Evolutionary conservation across 2,888 invertebrate species (phyloP), one percentile per base, ranked within the genome.

Genomic region (Metellina segmentata): DNA sequence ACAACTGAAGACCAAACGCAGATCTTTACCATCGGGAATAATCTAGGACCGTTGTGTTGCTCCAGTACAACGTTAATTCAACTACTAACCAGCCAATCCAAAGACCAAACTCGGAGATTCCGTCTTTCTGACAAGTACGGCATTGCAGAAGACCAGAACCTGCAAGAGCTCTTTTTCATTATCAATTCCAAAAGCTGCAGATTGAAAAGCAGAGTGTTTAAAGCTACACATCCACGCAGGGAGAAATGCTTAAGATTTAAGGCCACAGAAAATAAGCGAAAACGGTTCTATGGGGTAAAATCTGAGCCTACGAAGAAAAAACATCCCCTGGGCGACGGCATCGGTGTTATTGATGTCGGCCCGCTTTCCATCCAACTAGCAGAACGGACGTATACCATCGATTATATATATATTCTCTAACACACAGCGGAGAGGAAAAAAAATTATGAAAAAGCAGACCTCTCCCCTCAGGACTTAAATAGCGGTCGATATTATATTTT

Each of bases 401-500:
- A 86, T 86, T 86, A 86, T 78, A 78, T 86, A 81, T 87, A 72
- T 72, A 77, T 77, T 9, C 77, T 53, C 69, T 16, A 74, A 34
- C 74, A 72, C 82, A 49, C 13, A 74, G 53, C 11, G 51, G 70
- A 72, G 11, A 85, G 13, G 7, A 61, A 85, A 69, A 70, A 86
- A 85, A 81, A n/a, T 48, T 19, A 20, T 16, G n/a, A 77, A 78
- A 61, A 85, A 75, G n/a, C 48, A 16, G 20, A 48, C 81, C 48
- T 78, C 34, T 53, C 79, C 52, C 71, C 79, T 74, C 52, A n/a
- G 49, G 74, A 49, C 72, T 53, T 48, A 88, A 88, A 79, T 75
- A 85, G 51, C 74, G 72, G 88, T 88, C 88, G 81, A 88, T 88
- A 88, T 74, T 79, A 88, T 88, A 88, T 88, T 81, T 88, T 81